Evolutionary conservation across 2,113 vertebrate species (phyloP), one percentile per base, ranked within the genome.

Genomic region (Indicator indicator): DNA sequence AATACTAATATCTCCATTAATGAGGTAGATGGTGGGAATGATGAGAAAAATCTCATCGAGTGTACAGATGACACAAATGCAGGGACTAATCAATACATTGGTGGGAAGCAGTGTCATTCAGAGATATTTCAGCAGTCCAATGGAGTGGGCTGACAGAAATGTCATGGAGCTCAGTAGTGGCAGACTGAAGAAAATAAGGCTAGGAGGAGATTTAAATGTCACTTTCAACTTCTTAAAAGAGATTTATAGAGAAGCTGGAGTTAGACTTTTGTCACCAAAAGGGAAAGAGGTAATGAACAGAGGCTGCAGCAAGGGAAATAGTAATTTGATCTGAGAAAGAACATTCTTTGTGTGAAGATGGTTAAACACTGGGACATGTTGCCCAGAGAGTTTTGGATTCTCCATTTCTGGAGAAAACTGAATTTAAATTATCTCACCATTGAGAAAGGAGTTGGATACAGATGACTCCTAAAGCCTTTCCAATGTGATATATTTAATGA

Each of bases 111-210:
- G 63, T 94, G 85, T 72, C 75, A 50, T 62, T 73, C 63, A 44
- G 64, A 62, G 38, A 50, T 28, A 73, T 68, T 88, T 89, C 79
- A 83, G 48, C 48, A 50, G 48, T 50, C 48, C 48, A 50, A 50
- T 21, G 48, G 23, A 48, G 48, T 48, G 48, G 19, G 48, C 48
- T 50, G 48, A 50, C 48, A 50, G 48, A 50, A 50, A 21, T 50
- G 48, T 50, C 48, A 50, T 50, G 48, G 48, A 50, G 20, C 48
- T 50, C 48, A 50, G 48, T 50, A 50, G 48, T 50, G 48, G 92
- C 68, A 96, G 79, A 73, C 67, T 87, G 90, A 73, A 93, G 83
- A 96, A 90, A 83, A 73, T 83, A 93, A 93, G 75, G 83, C 79
- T 64, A 48, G 40, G 11, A 63, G 59, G 83, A 83, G 32, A 88